A percentile compares a stretch with the other conserved stretches of the same genome.
These are phyloP conservation scores for Eupithecia vulgata DNA, from an alignment of 2,888 invertebrate species.

Conservation along the genomic window DNA sequence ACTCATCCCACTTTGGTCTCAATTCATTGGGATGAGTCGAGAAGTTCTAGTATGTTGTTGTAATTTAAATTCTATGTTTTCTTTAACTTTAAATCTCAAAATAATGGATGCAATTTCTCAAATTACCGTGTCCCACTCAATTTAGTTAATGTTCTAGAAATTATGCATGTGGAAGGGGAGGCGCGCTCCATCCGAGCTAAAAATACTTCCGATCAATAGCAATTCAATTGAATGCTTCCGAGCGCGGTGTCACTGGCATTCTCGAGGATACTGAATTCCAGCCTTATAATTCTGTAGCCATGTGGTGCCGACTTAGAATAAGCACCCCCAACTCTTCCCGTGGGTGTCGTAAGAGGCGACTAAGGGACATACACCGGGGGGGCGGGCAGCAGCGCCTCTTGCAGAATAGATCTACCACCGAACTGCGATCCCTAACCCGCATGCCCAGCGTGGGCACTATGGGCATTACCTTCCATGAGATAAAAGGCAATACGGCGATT, in stretches of 20 bases:
- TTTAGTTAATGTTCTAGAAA: conserved; percentile 34
- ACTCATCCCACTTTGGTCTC: no score
- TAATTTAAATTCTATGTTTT: neutral
- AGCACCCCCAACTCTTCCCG: no score
- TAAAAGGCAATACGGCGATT: no score
- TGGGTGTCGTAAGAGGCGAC: no score
- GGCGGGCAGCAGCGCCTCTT: no score
- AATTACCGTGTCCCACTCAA: conserved; percentile 20
- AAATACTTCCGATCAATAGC: conserved; percentile 27
- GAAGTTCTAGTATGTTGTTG: neutral
- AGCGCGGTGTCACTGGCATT: neutral
- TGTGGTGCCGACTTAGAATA: no score
- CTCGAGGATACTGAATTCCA: neutral
- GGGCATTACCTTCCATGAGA: no score
- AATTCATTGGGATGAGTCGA: no score
- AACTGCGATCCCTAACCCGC: no score
- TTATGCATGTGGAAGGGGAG: conserved; percentile 29
- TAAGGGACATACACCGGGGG: no score
- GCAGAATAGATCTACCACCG: no score
- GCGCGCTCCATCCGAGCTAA: conserved; percentile 19
- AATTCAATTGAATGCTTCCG: conserved; percentile 17
- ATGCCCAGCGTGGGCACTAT: no score
- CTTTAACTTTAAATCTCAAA: neutral
- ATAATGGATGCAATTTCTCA: conserved; percentile 15
- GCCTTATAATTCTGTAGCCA: neutral